Percentiles rank a stretch among this genome's conserved stretches.
phyloP scores from a whole-genome alignment of 2,113 vertebrate species.

The Myotis yumanensis region DNA sequence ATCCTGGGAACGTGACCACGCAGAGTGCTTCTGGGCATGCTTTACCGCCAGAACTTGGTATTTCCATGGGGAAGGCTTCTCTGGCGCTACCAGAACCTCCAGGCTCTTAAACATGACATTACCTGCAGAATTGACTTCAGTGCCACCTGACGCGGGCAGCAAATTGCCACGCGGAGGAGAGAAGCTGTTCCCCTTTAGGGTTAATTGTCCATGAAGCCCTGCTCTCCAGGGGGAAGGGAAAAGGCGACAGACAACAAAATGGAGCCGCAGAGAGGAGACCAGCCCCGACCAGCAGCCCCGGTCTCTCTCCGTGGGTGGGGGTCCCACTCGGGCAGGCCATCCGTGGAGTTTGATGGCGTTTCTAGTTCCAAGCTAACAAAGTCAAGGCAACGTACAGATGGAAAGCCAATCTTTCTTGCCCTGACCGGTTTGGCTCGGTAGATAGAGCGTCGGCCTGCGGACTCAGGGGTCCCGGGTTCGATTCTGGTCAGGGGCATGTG shows the following conservation, averaged over 20 bases:
- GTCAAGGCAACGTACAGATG: neutral
- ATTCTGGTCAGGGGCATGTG: too few species aligned
- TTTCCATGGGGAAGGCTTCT: neutral
- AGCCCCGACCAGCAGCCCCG: too few species aligned
- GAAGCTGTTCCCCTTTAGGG: neutral
- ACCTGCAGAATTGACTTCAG: neutral
- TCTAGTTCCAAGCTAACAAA: neutral
- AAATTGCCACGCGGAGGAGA: neutral
- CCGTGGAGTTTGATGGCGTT: neutral
- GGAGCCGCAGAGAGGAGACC: fast-evolving
- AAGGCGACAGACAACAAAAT: neutral
- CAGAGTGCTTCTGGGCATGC: neutral
- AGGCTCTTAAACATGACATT: neutral
- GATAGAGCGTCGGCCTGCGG: too few species aligned
- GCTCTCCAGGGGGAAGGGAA: neutral
- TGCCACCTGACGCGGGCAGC: too few species aligned
- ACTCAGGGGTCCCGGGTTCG: too few species aligned
- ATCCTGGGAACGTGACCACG: fast-evolving
- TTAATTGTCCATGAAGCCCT: neutral
- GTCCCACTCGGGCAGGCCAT: too few species aligned
- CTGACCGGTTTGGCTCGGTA: too few species aligned
- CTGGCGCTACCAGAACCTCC: neutral
- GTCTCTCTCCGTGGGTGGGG: neutral
- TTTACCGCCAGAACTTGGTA: neutral
- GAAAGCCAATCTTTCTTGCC: neutral